Conservation (phyloP, 2,113 vertebrate species). For the Zosterops borbonicus region DNA sequence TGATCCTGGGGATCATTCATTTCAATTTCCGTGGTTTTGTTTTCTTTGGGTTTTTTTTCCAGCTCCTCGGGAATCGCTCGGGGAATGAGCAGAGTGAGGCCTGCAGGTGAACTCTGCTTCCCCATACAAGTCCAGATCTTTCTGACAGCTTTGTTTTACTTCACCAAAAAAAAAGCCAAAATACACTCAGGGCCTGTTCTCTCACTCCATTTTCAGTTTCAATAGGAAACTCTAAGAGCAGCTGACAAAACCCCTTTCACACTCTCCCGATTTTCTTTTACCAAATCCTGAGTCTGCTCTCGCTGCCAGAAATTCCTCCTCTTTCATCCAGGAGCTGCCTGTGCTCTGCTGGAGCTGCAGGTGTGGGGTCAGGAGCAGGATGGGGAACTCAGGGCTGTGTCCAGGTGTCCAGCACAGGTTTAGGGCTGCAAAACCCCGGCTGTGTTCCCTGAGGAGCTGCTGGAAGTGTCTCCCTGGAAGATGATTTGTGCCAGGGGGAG, state of each 20-base stretch:
- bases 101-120: constrained; percentile 6
- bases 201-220: background rate
- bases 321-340: background rate
- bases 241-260: constrained; percentile 22
- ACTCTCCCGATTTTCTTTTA: background rate
- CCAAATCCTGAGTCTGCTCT: background rate
- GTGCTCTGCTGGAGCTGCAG: background rate
- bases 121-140: background rate
- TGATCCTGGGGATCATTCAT: background rate
- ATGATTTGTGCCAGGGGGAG: background rate
- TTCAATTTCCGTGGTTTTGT: background rate
- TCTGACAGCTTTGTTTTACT: constrained; percentile 13
- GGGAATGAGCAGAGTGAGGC: background rate
- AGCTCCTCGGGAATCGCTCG: background rate
- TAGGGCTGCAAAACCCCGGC: background rate
- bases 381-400: background rate
- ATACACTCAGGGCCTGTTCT: background rate
- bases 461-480: background rate
- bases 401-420: background rate
- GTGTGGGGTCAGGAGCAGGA: background rate
- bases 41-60: background rate
- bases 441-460: background rate
- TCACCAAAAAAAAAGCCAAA: constrained; percentile 34
- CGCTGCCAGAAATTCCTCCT: background rate
- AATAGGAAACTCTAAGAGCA: background rate